Percentiles rank a stretch among this genome's conserved stretches.
Conservation (phyloP, 2,113 vertebrate genomes). For the Spermophilus dauricus region DNA sequence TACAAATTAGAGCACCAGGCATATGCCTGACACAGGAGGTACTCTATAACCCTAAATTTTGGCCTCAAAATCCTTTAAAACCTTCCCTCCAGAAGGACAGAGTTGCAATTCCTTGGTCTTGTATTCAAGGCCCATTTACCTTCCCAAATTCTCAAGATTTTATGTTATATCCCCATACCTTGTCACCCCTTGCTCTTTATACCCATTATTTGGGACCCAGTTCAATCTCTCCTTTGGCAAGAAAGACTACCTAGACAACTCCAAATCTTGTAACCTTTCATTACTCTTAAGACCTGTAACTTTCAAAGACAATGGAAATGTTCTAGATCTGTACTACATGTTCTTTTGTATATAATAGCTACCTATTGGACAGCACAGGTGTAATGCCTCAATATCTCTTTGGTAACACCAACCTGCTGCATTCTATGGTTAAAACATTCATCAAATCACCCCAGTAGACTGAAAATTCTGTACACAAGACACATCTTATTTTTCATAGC, state of each 20-base stretch:
- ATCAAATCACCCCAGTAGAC: background rate
- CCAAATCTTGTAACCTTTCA: background rate
- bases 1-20: background rate
- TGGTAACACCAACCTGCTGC: slow-evolving; percentile 4
- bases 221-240: slow-evolving; percentile 38
- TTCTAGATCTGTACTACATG: background rate
- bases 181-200: slow-evolving; percentile 1
- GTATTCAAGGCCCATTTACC: background rate
- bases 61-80: slow-evolving; percentile 1
- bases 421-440: background rate
- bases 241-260: slow-evolving; percentile 1
- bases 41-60: background rate
- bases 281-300: background rate
- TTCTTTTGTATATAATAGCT: background rate
- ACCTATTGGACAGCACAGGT: background rate
- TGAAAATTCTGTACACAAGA: slow-evolving; percentile 26
- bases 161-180: background rate
- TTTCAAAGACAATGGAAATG: background rate
- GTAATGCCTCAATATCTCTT: background rate
- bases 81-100: background rate
- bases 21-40: background rate
- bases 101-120: slow-evolving; percentile 22
- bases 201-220: slow-evolving; percentile 14
- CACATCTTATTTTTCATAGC: background rate
- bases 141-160: background rate